Conservation (phyloP, 2,888 invertebrate genomes). For the Agrilus mali region DNA sequence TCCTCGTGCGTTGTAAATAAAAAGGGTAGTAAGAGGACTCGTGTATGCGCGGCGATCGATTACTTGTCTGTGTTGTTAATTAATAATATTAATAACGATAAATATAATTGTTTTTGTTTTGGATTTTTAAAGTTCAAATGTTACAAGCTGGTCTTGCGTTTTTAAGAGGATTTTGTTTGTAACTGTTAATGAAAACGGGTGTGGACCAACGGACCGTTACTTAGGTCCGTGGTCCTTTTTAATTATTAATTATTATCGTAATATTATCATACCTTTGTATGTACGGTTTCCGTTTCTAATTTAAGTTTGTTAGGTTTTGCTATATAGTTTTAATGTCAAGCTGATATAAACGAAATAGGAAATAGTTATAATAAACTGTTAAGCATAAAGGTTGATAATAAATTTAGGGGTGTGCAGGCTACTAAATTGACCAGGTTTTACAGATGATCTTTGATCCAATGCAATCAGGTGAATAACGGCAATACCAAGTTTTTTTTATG, state of each 20-base stretch:
- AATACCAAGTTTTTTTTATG: too few species aligned
- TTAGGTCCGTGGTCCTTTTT: slow-evolving; percentile 10
- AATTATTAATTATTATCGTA: slow-evolving; percentile 11
- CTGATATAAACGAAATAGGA: too few species aligned
- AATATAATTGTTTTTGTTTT: slow-evolving; percentile 21
- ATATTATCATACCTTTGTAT: too few species aligned
- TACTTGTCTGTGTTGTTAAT: slow-evolving; percentile 26
- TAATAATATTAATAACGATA: slow-evolving; percentile 21
- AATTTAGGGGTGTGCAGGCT: too few species aligned
- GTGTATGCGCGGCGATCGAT: slow-evolving; percentile 20
- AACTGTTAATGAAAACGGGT: neutral
- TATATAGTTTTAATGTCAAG: too few species aligned
- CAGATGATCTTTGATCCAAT: too few species aligned
- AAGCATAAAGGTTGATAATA: too few species aligned
- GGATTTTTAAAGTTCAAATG: slow-evolving; percentile 17
- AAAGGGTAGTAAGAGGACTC: slow-evolving; percentile 14
- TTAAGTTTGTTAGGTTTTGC: too few species aligned
- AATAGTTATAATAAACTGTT: too few species aligned
- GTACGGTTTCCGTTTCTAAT: too few species aligned
- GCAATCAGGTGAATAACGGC: too few species aligned
- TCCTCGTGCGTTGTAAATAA: slow-evolving; percentile 23
- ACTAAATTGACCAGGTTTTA: too few species aligned
- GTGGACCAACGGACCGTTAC: slow-evolving; percentile 5
- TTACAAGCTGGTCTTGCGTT: slow-evolving; percentile 26
- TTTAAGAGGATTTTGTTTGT: slow-evolving; percentile 6